These are phyloP conservation scores for Mesochorus sp. DNA, from an alignment of 2,888 invertebrate species.

Conservation along the genomic window DNA sequence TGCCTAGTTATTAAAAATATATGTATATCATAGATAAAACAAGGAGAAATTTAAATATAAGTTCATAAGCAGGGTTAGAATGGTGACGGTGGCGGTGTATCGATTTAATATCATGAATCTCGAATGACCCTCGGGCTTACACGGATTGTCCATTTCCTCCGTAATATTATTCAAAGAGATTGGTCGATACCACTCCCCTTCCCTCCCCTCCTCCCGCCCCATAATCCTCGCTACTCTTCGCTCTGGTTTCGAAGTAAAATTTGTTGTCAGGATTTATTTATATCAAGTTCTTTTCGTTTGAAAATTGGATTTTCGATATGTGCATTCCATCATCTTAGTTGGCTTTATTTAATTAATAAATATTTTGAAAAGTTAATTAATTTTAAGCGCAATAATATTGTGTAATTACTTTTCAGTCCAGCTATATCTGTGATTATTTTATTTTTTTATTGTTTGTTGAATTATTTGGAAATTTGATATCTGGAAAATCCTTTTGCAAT, in stretches of 20 bases:
- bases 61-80: not conserved
- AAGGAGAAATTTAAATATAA: too few species aligned
- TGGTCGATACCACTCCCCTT: constrained; percentile 25
- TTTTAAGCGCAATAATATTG: not conserved
- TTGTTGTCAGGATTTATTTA: too few species aligned
- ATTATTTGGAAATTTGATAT: constrained; percentile 2
- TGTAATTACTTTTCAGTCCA: not conserved
- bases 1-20: not conserved
- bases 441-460: not conserved
- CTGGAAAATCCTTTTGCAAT: not conserved
- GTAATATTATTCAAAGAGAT: constrained; percentile 62
- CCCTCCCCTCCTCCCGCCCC: not conserved
- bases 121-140: constrained; percentile 64
- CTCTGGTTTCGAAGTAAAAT: too few species aligned
- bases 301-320: not conserved
- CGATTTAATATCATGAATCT: constrained; percentile 60
- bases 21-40: constrained; percentile 1
- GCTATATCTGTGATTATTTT: not conserved
- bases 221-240: not conserved
- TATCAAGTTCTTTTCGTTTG: too few species aligned
- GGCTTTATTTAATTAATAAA: not conserved
- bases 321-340: not conserved
- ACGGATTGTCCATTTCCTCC: constrained; percentile 64
- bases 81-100: constrained; percentile 10
- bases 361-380: not conserved